phyloP scores from a whole-genome alignment of 2,888 invertebrate species.

The Litoditis marina region DNA sequence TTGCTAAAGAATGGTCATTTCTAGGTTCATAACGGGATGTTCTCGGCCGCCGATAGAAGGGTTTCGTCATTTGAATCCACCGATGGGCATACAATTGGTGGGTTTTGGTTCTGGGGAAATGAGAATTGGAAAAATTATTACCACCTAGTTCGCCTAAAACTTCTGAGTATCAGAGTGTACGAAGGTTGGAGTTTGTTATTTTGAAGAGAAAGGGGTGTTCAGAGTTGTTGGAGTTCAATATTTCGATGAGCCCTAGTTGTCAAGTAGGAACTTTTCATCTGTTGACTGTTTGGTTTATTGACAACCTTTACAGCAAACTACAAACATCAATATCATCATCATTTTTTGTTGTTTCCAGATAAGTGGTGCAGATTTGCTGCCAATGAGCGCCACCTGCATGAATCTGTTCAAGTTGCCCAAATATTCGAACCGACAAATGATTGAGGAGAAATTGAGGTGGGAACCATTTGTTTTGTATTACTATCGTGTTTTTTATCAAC shows the following conservation, averaged over 20 bases:
- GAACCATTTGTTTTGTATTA: background rate
- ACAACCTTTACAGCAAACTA: too few species aligned
- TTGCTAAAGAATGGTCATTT: background rate
- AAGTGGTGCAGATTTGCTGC: constrained; percentile 76
- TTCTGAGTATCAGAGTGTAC: too few species aligned
- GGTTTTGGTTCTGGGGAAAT: background rate
- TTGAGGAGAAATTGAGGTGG: constrained; percentile 28
- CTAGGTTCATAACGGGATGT: constrained; percentile 74
- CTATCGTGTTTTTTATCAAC: background rate
- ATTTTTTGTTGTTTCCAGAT: constrained; percentile 8
- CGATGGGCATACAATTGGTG: constrained; percentile 80
- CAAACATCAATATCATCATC: background rate
- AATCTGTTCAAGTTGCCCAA: constrained; percentile 87
- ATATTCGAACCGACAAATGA: constrained; percentile 17
- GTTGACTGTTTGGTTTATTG: too few species aligned
- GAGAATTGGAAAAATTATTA: too few species aligned
- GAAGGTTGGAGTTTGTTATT: too few species aligned
- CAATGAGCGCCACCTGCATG: constrained; percentile 96
- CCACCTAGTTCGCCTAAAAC: too few species aligned
- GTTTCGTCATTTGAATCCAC: constrained; percentile 88
- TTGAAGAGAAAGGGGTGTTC: too few species aligned
- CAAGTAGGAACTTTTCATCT: too few species aligned
- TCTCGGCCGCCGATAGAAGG: constrained; percentile 91
- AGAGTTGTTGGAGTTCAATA: too few species aligned
- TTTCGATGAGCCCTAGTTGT: too few species aligned